A percentile compares a stretch with the other conserved stretches of the same genome.
phyloP scores from a whole-genome alignment of 1,140 invertebrate species.

The Cepaea nemoralis region DNA sequence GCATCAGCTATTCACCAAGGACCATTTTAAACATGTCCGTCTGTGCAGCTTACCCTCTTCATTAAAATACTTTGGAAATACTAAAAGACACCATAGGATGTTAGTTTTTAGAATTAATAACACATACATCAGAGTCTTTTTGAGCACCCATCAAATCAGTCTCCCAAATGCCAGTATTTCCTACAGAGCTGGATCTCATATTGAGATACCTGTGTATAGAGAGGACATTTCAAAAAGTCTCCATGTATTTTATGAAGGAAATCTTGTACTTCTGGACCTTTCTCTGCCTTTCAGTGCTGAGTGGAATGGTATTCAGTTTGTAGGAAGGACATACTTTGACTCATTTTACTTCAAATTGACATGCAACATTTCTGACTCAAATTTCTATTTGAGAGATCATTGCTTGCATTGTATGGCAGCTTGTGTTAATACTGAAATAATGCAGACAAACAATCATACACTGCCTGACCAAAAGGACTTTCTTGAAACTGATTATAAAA shows the following conservation, averaged over 20 bases:
- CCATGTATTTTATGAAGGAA: conserved; percentile 15
- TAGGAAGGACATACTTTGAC: neutral
- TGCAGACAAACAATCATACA: neutral
- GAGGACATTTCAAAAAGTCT: conserved; percentile 26
- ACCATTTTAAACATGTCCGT: neutral
- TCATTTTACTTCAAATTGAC: neutral
- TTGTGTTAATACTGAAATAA: neutral
- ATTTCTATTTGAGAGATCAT: conserved; percentile 9
- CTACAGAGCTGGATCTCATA: neutral
- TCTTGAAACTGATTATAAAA: neutral
- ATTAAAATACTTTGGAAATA: neutral
- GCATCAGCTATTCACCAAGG: neutral
- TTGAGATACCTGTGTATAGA: conserved; percentile 6
- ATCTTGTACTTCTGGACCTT: neutral
- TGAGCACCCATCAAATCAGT: neutral
- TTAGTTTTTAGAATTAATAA: conserved; percentile 11
- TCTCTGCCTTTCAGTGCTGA: conserved; percentile 7
- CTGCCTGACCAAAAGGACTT: neutral
- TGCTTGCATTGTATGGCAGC: conserved; percentile 14
- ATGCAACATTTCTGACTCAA: neutral
- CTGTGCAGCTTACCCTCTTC: neutral
- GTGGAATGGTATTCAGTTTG: neutral
- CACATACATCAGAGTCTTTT: neutral
- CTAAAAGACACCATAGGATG: neutral
- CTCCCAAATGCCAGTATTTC: conserved; percentile 14